Conservation (phyloP, 2,888 invertebrate species). For the Mythimna pallens region DNA sequence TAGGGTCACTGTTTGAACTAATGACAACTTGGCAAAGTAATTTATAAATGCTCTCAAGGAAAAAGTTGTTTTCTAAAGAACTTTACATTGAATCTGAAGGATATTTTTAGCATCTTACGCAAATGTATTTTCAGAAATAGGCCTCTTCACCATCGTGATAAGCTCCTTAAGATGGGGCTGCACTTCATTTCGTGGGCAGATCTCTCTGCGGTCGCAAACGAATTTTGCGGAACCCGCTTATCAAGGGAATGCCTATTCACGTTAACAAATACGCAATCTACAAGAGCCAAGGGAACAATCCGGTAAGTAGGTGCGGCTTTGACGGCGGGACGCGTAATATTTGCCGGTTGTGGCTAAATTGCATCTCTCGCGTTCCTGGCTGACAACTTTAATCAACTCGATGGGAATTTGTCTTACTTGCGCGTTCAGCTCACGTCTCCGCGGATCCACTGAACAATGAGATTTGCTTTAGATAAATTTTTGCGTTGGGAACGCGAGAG, state of each 20-base stretch:
- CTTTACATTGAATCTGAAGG: constrained; percentile 9
- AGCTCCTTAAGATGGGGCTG: constrained; percentile 53
- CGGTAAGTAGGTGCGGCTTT: constrained; percentile 49
- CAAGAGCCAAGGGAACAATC: constrained; percentile 57
- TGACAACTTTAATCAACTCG: constrained; percentile 88
- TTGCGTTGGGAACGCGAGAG: constrained; percentile 71
- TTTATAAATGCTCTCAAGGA: background rate
- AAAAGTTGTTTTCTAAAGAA: background rate
- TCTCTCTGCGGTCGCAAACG: constrained; percentile 42
- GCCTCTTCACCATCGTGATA: constrained; percentile 38
- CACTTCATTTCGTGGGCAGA: constrained; percentile 50
- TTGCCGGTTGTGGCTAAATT: constrained; percentile 76
- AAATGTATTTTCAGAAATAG: constrained; percentile 41
- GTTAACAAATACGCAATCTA: constrained; percentile 63
- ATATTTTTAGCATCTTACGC: constrained; percentile 23
- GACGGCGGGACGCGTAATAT: constrained; percentile 63
- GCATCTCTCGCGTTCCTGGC: constrained; percentile 79
- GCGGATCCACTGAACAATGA: constrained; percentile 83
- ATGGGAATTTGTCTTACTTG: constrained; percentile 87
- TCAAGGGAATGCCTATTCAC: constrained; percentile 55
- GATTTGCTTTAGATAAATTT: constrained; percentile 85
- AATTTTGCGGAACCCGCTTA: constrained; percentile 51
- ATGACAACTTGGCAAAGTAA: background rate
- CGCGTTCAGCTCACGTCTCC: constrained; percentile 84
- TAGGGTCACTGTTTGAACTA: background rate